Evolutionary conservation across 2,113 vertebrate genomes (phyloP).

Genomic region (Mystacornis crossleyi): DNA sequence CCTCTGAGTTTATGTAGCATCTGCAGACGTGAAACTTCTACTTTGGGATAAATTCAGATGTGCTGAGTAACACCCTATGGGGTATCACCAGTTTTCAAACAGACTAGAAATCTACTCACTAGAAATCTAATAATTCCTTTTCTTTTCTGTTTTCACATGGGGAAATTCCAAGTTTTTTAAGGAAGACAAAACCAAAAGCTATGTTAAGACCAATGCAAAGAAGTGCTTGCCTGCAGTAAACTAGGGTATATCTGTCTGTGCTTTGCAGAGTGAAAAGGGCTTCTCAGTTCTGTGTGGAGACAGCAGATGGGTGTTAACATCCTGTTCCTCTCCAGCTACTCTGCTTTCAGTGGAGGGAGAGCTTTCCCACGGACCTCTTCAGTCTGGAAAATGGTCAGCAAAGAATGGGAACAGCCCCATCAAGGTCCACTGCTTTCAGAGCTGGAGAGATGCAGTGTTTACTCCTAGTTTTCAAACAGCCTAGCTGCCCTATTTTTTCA

Average conservation of each 20-base stretch:
- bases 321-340: background rate
- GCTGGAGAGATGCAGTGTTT: background rate
- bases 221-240: background rate
- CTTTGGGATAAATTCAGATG: background rate
- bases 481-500: accelerated
- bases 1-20: background rate
- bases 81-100: background rate
- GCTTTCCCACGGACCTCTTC: background rate
- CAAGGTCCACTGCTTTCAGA: background rate
- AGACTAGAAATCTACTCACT: background rate
- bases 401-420: background rate
- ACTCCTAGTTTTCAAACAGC: background rate
- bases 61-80: background rate
- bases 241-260: accelerated
- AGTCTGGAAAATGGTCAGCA: background rate
- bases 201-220: background rate
- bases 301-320: background rate
- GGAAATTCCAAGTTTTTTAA: background rate
- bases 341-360: background rate
- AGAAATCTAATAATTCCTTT: background rate
- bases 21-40: background rate
- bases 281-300: background rate
- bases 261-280: background rate
- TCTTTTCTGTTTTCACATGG: background rate
- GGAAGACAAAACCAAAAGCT: background rate